Evolutionary conservation across 2,113 vertebrate species (phyloP), one percentile per base, ranked within the genome.

Genomic region (Penelope pileata): DNA sequence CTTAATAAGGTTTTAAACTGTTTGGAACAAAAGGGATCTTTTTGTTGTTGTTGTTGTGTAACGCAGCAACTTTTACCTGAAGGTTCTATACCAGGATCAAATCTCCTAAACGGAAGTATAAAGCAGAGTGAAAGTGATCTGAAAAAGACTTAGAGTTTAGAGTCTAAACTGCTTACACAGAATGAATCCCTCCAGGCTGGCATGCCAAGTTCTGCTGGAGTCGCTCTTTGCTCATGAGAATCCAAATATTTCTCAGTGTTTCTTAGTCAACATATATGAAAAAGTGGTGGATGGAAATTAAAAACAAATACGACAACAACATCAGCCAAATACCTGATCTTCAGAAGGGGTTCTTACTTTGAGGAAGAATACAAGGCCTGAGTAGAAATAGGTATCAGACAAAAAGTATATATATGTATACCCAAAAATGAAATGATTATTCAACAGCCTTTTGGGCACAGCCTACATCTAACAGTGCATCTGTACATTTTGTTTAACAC

Each of bases 141-240:
- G 38, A 47, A 53, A 85, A 69, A 68, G 62, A 59, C 12, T 62
- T 53, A 43, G 42, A 38, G 23, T 29, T 77, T 26, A 26, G 32
- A 87, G 42, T 9, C 10, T 32, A 74, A 70, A 32, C 18, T 76
- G 24, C 58, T 30, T 48, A 47, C 36, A 66, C 11, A 16, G 60
- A 86, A 43, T 69, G 58, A 47, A 66, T 47, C 30, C 18, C 62
- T 19, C 36, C 16, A 7, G 3, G 2, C 0, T 56, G 38, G 21
- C 18, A n/a, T 5, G 30, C 16, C 22, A 85, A 30, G 7, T 82
- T 76, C 58, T 80, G 58, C 47, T 64, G 36, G 24, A 79, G 30
- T 40, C 32, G 16, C 5, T 2, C 23, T 53, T 58, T 66, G 40
- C n/a, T 83, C 24, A 62, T 0, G 0, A 64, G 21, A 83, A 72